A percentile compares a stretch with the other conserved stretches of the same genome.
phyloP scores from a whole-genome alignment of 1,140 invertebrate species.

The Meloidogyne chitwoodi region DNA sequence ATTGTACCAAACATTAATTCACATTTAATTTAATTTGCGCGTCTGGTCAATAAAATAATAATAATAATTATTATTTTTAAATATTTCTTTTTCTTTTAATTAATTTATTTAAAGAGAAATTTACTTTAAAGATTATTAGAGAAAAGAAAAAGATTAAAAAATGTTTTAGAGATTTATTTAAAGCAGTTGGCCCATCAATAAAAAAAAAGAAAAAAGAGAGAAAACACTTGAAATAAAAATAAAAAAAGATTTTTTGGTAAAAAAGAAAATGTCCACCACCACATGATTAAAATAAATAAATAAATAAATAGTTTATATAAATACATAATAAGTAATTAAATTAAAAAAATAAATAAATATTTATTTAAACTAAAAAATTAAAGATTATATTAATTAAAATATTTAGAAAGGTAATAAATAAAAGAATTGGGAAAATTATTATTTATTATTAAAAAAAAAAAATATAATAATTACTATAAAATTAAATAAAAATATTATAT shows the following conservation, averaged over 20 bases:
- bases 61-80: too few relatives aligned
- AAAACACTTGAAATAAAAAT: neutral
- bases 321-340: neutral
- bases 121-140: neutral
- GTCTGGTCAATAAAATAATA: too few relatives aligned
- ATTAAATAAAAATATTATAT: too few relatives aligned
- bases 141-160: neutral
- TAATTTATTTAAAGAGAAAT: neutral
- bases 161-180: neutral
- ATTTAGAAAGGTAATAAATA: too few relatives aligned
- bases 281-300: neutral
- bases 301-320: too few relatives aligned
- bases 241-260: neutral
- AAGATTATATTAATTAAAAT: too few relatives aligned
- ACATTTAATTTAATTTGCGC: too few relatives aligned
- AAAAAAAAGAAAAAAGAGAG: neutral
- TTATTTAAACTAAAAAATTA: neutral
- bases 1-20: too few relatives aligned
- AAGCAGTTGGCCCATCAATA: neutral
- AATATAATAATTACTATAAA: too few relatives aligned
- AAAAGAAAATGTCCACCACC: neutral
- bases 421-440: too few relatives aligned
- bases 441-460: too few relatives aligned
- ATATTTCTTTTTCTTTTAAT: too few relatives aligned
- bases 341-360: neutral